Conservation (phyloP, 2,888 invertebrate genomes). For the Aporophyla nigra region DNA sequence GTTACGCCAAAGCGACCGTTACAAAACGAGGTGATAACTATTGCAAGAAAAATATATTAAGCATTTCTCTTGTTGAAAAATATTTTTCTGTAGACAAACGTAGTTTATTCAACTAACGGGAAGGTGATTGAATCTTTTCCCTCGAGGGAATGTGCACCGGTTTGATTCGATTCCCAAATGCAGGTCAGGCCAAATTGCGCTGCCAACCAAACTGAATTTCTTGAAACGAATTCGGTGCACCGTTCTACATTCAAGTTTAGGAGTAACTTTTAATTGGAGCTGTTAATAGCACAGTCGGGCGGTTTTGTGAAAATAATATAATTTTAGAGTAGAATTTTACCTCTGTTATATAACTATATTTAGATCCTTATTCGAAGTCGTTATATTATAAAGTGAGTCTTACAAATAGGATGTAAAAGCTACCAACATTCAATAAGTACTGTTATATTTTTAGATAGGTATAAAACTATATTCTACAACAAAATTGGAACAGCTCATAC, state of each 20-base stretch:
- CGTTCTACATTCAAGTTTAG: conserved; percentile 37
- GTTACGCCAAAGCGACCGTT: conserved; percentile 30
- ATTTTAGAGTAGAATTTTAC: background rate
- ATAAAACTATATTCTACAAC: background rate
- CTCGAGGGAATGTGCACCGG: conserved; percentile 53
- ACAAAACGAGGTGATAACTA: conserved; percentile 14
- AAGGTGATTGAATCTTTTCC: conserved; percentile 64
- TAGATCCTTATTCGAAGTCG: background rate
- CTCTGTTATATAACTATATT: background rate
- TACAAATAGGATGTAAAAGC: background rate
- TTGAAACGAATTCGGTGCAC: conserved; percentile 42
- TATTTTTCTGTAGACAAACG: conserved; percentile 35
- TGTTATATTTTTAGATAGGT: background rate
- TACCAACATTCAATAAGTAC: background rate
- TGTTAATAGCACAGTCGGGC: conserved; percentile 1
- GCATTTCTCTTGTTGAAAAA: conserved; percentile 6
- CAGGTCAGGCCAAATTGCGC: conserved; percentile 59
- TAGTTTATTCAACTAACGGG: conserved; percentile 52
- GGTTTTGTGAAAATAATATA: conserved; percentile 8
- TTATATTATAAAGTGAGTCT: background rate
- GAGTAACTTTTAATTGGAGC: conserved; percentile 29
- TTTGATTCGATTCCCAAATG: conserved; percentile 65
- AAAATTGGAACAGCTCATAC: background rate
- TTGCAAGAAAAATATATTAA: background rate
- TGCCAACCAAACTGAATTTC: conserved; percentile 47